phyloP scores from a whole-genome alignment of 92 coral and sea anemone genomes.

The Porites rus region DNA sequence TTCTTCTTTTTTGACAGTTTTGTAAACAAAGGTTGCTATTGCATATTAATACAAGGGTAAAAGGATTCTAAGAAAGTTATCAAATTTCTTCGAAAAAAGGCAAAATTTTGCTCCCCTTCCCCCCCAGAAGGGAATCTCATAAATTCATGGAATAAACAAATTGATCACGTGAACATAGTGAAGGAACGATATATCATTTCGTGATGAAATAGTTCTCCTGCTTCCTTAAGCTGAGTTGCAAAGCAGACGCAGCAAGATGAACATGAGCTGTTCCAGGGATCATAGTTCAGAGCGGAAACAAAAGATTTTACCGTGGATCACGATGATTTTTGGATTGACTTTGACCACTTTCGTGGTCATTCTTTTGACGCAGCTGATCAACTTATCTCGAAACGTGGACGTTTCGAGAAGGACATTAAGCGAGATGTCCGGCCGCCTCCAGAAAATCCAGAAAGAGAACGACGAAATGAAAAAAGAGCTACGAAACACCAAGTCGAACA shows the following conservation, averaged over 20 bases:
- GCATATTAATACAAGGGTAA: slow-evolving; percentile 15
- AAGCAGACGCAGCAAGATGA: background rate
- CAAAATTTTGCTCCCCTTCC: slow-evolving; percentile 34
- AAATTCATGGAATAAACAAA: slow-evolving; percentile 8
- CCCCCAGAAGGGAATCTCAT: slow-evolving; percentile 20
- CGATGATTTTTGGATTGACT: background rate
- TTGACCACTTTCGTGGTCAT: background rate
- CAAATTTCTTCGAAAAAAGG: slow-evolving; percentile 23
- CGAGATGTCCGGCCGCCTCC: slow-evolving; percentile 12
- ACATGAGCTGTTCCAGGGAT: background rate
- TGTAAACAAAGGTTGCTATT: slow-evolving; percentile 37
- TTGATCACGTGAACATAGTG: slow-evolving; percentile 37
- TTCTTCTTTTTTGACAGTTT: background rate
- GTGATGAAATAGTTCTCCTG: slow-evolving; percentile 15
- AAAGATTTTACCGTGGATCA: slow-evolving; percentile 2
- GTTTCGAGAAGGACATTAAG: slow-evolving; percentile 16
- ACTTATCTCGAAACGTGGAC: slow-evolving; percentile 14
- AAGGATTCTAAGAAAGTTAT: slow-evolving; percentile 27
- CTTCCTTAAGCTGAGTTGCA: slow-evolving; percentile 36
- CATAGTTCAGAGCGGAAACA: background rate
- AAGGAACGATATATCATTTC: slow-evolving; percentile 9
- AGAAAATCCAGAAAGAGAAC: slow-evolving; percentile 15
- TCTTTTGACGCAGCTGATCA: background rate
- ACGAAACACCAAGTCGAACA: background rate
- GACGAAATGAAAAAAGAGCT: slow-evolving; percentile 31